phyloP scores from a whole-genome alignment of 2,113 vertebrate genomes.

The Mus musculus region DNA sequence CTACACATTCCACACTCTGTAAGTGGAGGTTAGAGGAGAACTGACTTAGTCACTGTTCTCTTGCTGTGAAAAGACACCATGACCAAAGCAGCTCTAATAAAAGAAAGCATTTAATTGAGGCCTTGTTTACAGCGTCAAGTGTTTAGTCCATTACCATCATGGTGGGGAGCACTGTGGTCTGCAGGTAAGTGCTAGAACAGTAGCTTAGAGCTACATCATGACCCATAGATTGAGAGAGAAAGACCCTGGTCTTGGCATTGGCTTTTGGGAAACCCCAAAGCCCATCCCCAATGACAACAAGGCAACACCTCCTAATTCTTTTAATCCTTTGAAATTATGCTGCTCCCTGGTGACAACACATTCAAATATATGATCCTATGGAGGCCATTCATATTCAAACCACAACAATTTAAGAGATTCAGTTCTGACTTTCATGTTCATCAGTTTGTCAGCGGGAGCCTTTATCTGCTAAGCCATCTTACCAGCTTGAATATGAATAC shows the following conservation, averaged over 20 bases:
- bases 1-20: neutral
- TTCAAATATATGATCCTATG: neutral
- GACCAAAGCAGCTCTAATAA: neutral
- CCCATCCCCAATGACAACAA: neutral
- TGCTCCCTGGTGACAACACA: neutral
- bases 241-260: neutral
- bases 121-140: neutral
- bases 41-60: neutral
- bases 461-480: neutral
- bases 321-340: neutral
- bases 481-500: neutral
- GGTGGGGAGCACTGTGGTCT: neutral
- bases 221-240: neutral
- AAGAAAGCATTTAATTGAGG: neutral
- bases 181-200: neutral
- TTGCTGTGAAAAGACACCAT: neutral
- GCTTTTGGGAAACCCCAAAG: neutral
- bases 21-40: neutral
- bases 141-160: neutral
- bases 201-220: neutral
- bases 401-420: neutral
- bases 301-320: neutral
- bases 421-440: neutral
- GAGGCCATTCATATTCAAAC: neutral
- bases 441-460: neutral